Evolutionary conservation across 2,797 vertebrate genomes (phyloP), one percentile per base, ranked within the genome.

Genomic region (Hephaestus fuliginosus): DNA sequence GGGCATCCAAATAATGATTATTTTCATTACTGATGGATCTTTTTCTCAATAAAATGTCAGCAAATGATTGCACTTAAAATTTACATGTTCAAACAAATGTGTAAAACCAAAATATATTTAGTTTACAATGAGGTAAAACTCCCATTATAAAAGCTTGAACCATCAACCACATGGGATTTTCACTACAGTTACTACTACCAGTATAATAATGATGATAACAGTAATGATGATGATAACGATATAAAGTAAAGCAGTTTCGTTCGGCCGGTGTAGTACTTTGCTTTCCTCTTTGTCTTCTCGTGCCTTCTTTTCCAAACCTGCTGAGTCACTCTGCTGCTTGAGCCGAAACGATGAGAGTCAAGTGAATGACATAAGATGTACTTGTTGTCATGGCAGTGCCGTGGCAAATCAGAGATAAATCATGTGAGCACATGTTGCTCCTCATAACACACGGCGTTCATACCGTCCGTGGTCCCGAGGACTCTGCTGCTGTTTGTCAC

Each of bases 281-380:
- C 8, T 52, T 70, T 72, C 30, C 68, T 41, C 13, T 58, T 62
- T 61, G 28, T 22, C 13, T n/a, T 39, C 18, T 33, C 25, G 57
- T 22, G 41, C 49, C 46, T 17, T 75, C 39, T 30, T 48, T 20
- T 36, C 39, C 56, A 1, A 13, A 48, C 22, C 43, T 63, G 68
- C 63, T 65, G 77, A 81, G 60, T 82, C 76, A 70, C 61, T 0
- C 46, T 46, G 30, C 36, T 30, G 15, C 60, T 53, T 0, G 41
- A 14, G n/a, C 36, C 15, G 44, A 51, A 56, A 15, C 18, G 41
- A 62, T 28, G 15, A 75, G 7, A 28, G 30, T 71, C 20, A 7
- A 44, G 39, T 15, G 43, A 46, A 20, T 20, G 28, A 58, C 61
- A 53, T 28, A 28, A 46, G 7, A 14, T 20, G 64, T 7, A 13